These are phyloP conservation scores for Pardosa pseudoannulata DNA, from an alignment of 2,888 invertebrate species.

Conservation along the genomic window DNA sequence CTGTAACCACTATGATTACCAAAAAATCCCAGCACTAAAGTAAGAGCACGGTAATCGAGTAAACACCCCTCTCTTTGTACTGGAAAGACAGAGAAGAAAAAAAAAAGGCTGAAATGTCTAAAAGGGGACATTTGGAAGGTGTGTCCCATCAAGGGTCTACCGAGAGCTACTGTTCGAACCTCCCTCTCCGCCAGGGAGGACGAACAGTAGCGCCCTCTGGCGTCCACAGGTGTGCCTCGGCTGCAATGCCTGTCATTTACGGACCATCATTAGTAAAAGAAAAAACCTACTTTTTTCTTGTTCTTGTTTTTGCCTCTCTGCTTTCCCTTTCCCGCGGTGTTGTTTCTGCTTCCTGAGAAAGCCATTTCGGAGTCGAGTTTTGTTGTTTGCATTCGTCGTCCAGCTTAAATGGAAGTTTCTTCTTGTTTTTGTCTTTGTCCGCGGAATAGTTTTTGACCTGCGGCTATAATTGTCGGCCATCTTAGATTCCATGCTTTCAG, in stretches of 20 bases:
- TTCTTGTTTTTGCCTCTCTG: background rate
- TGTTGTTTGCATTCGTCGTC: constrained; percentile 6
- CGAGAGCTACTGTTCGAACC: constrained; percentile 64
- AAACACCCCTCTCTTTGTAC: constrained; percentile 26
- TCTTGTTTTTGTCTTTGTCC: background rate
- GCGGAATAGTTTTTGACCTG: background rate
- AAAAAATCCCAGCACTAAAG: constrained; percentile 15
- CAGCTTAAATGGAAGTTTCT: background rate
- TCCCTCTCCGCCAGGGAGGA: constrained; percentile 54
- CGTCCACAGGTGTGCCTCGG: constrained; percentile 56
- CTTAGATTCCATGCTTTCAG: background rate
- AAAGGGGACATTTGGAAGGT: constrained; percentile 38
- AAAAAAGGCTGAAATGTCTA: background rate
- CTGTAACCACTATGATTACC: background rate
- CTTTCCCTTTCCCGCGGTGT: background rate
- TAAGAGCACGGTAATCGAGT: constrained; percentile 29
- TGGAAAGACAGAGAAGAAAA: background rate
- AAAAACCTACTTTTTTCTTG: background rate
- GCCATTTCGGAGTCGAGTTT: background rate
- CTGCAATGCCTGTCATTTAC: constrained; percentile 63
- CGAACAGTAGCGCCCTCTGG: constrained; percentile 68
- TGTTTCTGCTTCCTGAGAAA: constrained; percentile 4
- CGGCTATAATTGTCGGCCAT: background rate
- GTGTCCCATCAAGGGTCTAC: constrained; percentile 56
- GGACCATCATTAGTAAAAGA: constrained; percentile 15